Base-by-base conservation (phyloP, 2,888 invertebrate genomes). In the Agrotis puta region DNA sequence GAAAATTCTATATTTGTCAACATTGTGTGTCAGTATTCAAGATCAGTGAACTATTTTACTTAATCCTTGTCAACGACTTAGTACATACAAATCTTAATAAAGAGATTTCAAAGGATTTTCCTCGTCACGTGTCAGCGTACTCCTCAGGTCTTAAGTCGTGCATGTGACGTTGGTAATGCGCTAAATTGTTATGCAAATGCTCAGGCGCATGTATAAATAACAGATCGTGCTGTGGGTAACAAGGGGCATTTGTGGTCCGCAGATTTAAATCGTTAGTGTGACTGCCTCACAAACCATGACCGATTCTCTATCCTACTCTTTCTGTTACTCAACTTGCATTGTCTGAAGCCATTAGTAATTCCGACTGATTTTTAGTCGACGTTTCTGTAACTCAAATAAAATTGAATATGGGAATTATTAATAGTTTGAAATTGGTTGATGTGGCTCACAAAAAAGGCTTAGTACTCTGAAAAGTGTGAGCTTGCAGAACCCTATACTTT, bases 111-210 rank as follows among this genome's bases (percentile, higher is more conserved):
- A 81, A 81, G 70, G 69, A 74, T 85, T 83, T 84, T 79, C 84
- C 84, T 79, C 59, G 58, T 81, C 74, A 74, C 76, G 67, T 73
- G 45, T 54, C 56, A 70, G 64, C 50, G 62, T 62, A 61, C 22
- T 47, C 50, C 58, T 77, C 48, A 67, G 24, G 70, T 64, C 66
- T 74, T 57, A 64, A 64, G 81, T 68, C 81, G 73, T 72, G 70
- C 76, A 73, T 24, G 66, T 80, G 83, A 78, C 77, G 82, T 77
- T n/a, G 64, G 53, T 61, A 77, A 69, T 73, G 82, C 61, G 82
- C 85, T 85, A 85, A 86, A 86, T 86, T 84, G 85, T 86, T 77
- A 82, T 86, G 84, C 57, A 80, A 85, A 85, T 85, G 54, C 9
- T 48, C 72, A 18, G 33, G 22, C 67, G 51, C 74, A 72, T 77